A percentile compares a stretch with the other conserved stretches of the same genome.
These are phyloP conservation scores for Physella acuta DNA, from an alignment of 1,140 invertebrate species.

Conservation along the genomic window DNA sequence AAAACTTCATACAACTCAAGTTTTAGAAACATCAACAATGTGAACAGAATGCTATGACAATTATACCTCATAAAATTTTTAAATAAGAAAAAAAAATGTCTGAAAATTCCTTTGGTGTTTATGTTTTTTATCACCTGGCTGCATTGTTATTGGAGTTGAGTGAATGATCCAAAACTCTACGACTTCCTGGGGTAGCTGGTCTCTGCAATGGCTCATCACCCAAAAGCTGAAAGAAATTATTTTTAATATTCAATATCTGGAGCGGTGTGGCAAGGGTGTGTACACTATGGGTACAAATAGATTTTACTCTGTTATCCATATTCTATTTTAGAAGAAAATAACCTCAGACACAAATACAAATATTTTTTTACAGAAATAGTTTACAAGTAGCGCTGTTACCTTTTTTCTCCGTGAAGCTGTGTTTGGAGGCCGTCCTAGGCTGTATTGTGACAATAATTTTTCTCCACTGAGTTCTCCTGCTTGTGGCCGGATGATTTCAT, in stretches of 20 bases:
- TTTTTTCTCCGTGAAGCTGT: constrained; percentile 34
- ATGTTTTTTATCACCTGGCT: too few relatives aligned
- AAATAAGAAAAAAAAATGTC: too few relatives aligned
- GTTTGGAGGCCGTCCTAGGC: constrained; percentile 21
- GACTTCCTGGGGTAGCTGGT: constrained; percentile 50
- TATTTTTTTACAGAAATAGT: too few relatives aligned
- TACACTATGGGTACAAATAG: background rate
- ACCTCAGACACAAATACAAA: too few relatives aligned
- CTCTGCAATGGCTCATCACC: constrained; percentile 44
- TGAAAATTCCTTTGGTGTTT: too few relatives aligned
- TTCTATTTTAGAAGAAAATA: background rate
- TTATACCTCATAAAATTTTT: too few relatives aligned
- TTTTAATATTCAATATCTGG: background rate
- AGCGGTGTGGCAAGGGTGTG: too few relatives aligned
- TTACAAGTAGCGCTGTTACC: too few relatives aligned
- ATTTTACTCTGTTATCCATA: background rate
- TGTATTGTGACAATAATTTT: constrained; percentile 58
- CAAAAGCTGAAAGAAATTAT: constrained; percentile 2
- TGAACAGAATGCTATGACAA: too few relatives aligned
- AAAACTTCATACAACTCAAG: too few relatives aligned
- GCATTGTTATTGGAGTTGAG: constrained; percentile 7
- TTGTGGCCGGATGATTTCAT: constrained; percentile 58
- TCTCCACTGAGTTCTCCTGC: constrained; percentile 60
- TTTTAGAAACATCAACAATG: too few relatives aligned
- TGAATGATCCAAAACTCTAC: constrained; percentile 24